A percentile compares a stretch with the other conserved stretches of the same genome.
phyloP scores from a whole-genome alignment of 1,140 invertebrate genomes.

The Agrilus planipennis region DNA sequence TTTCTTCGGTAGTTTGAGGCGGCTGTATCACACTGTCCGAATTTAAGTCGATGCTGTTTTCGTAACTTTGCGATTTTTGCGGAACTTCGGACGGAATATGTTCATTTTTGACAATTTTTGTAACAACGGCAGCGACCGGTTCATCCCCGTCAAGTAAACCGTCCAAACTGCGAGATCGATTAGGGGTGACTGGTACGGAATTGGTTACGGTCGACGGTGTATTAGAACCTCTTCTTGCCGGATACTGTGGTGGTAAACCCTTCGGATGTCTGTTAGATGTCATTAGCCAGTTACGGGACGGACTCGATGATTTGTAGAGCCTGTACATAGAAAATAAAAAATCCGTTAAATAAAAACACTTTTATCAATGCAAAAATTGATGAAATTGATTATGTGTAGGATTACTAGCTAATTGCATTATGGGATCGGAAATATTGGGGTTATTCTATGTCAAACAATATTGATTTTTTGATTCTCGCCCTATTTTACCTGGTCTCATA shows the following conservation, averaged over 20 bases:
- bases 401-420: too few relatives aligned
- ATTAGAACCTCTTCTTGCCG: constrained; percentile 27
- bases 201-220: constrained; percentile 18
- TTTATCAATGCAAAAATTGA: constrained; percentile 4
- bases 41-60: constrained; percentile 28
- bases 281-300: constrained; percentile 43
- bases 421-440: too few relatives aligned
- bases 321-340: constrained; percentile 33
- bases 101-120: too few relatives aligned
- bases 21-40: too few relatives aligned
- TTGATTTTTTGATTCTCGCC: too few relatives aligned
- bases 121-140: constrained; percentile 9
- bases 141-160: constrained; percentile 39
- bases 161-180: constrained; percentile 55
- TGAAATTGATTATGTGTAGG: too few relatives aligned
- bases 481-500: too few relatives aligned
- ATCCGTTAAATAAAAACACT: constrained; percentile 17
- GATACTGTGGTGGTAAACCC: constrained; percentile 29
- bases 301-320: constrained; percentile 51
- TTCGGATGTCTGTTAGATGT: constrained; percentile 28
- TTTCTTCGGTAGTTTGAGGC: background rate
- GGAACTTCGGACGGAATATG: constrained; percentile 27
- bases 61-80: constrained; percentile 32
- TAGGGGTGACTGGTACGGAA: constrained; percentile 23
- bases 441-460: too few relatives aligned